Base-by-base conservation (phyloP, 2,888 invertebrate genomes). In the Drosophila barbarae region DNA sequence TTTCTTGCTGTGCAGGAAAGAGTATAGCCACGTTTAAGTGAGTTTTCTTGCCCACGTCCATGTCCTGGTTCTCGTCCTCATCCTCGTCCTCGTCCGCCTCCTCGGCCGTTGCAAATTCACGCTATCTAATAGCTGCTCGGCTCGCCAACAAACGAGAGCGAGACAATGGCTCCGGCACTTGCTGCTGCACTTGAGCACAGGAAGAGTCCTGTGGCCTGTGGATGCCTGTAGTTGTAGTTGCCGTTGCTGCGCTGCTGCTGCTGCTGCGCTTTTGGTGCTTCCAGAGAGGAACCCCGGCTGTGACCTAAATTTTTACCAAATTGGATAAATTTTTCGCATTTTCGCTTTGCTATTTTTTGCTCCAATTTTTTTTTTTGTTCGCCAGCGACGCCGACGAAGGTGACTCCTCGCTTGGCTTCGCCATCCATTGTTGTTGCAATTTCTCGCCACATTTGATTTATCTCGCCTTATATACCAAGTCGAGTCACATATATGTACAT, bases 241-340 rank as follows among this genome's bases (percentile, higher is more conserved):
- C 18, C 18, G 63, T 36, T 55, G 54, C 49, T 36, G 36, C 34
- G 73, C 74, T 46, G 46, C 18, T 13, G 63, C 28, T 55, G 54
- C 49, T 72, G 71, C 73, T 84, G 82, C 82, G 70, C 82, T 79
- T 76, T 79, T 84, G 81, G 77, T 63, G 83, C 72, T 80, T 80
- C 67, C 79, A 73, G 74, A 58, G 64, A 58, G 65, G 55, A 53
- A 69, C 70, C 77, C 76, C 80, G 74, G 74, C 72, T 83, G 79
- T 86, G 86, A 86, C 86, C 86, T 71, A 86, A 87, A 86, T 86
- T 87, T 86, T 86, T 86, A 80, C 85, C 80, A 86, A 86, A 86
- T 86, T 86, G 87, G 86, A 87, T 86, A 86, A 83, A 86, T 86
- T 87, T 86, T 87, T 87, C 86, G 85, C 85, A 84, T 85, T 85